These are phyloP conservation scores for Protomyctophum bolini DNA, from an alignment of 2,113 vertebrate genomes.

Conservation along the genomic window DNA sequence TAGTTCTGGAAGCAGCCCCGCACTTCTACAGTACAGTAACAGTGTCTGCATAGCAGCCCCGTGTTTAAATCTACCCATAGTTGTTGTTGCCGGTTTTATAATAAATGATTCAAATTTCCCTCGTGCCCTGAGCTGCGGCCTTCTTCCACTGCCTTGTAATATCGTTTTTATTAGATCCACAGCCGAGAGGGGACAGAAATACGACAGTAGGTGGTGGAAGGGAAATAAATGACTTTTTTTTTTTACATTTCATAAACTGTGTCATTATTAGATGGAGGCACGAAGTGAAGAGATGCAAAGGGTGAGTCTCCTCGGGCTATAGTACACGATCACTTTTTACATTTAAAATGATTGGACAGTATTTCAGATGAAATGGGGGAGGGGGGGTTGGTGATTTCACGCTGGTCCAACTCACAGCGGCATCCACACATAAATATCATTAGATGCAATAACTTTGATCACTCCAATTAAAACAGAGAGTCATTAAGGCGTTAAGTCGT, in stretches of 20 bases:
- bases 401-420: constrained; percentile 10
- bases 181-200: constrained; percentile 34
- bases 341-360: constrained; percentile 46
- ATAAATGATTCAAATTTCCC: constrained; percentile 32
- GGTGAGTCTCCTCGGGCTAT: constrained; percentile 16
- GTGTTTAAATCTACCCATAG: constrained; percentile 42
- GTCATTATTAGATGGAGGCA: constrained; percentile 47
- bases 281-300: constrained; percentile 41
- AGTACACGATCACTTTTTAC: constrained; percentile 50
- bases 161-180: constrained; percentile 61
- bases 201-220: constrained; percentile 3
- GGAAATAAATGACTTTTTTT: constrained; percentile 43
- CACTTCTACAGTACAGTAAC: constrained; percentile 9
- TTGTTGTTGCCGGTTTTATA: too few relatives aligned
- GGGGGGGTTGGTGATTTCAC: not conserved
- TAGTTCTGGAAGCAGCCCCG: constrained; percentile 27
- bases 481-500: constrained; percentile 26
- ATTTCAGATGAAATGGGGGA: constrained; percentile 26
- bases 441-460: constrained; percentile 27
- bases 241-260: constrained; percentile 55
- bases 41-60: constrained; percentile 58
- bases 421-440: not conserved
- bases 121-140: constrained; percentile 24
- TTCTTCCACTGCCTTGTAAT: constrained; percentile 37
- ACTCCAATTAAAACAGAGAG: constrained; percentile 38